These are phyloP conservation scores for Haliaeetus leucogaster DNA, from an alignment of 2,113 vertebrate genomes.

Conservation along the genomic window DNA sequence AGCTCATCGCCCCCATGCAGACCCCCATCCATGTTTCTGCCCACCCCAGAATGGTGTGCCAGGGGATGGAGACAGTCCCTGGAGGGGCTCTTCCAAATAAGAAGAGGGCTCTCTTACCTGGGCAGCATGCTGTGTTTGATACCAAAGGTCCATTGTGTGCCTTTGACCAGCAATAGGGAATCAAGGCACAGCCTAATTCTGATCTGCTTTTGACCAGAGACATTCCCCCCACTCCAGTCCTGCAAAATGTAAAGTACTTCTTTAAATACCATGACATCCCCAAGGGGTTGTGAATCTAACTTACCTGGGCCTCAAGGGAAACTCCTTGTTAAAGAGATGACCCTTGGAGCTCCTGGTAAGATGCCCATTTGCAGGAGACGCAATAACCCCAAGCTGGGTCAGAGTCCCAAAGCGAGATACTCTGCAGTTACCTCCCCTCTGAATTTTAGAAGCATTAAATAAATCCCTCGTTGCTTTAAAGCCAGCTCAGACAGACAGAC, in stretches of 20 bases:
- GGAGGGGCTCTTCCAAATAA: background rate
- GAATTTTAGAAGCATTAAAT: background rate
- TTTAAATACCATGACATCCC: background rate
- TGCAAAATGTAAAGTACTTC: background rate
- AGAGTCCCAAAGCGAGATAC: background rate
- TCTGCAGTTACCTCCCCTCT: background rate
- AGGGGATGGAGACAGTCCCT: background rate
- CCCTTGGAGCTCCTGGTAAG: background rate
- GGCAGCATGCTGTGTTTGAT: background rate
- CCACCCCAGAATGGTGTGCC: background rate
- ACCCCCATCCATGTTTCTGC: background rate
- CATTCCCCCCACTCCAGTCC: background rate
- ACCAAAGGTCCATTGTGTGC: background rate
- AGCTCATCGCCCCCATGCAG: background rate
- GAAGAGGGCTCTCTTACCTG: background rate
- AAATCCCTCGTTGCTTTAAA: background rate
- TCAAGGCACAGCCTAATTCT: background rate
- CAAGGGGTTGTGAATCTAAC: background rate
- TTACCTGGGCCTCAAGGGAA: background rate
- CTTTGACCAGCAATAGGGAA: background rate
- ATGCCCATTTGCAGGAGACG: rapidly evolving
- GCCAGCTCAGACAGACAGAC: background rate
- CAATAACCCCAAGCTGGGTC: background rate
- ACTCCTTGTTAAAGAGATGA: background rate
- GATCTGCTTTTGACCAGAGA: background rate